Percentiles rank a stretch among this genome's conserved stretches.
Conservation (phyloP, 64 coral and sea anemone genomes). For the Orbicella faveolata region DNA sequence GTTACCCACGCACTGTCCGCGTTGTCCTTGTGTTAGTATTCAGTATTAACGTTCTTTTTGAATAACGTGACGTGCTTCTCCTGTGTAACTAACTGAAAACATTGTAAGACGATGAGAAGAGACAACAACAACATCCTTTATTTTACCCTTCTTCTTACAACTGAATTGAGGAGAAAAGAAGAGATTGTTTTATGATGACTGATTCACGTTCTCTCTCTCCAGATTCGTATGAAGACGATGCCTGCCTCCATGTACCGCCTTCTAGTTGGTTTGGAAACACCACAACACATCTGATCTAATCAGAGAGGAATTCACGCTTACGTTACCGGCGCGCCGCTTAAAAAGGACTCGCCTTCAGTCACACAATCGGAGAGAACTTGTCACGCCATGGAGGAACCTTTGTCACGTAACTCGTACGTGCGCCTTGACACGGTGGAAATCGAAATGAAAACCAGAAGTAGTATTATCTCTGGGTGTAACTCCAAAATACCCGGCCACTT, state of each 20-base stretch:
- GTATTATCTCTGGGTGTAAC: not conserved
- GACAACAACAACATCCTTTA: no score
- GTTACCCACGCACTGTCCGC: not conserved
- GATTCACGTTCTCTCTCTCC: not conserved
- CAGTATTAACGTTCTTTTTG: no score
- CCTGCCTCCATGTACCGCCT: slow-evolving; percentile 94
- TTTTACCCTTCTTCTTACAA: not conserved
- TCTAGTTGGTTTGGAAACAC: slow-evolving; percentile 85
- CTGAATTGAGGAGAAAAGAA: no score
- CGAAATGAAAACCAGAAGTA: not conserved
- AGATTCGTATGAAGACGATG: slow-evolving; percentile 99
- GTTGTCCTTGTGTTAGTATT: no score
- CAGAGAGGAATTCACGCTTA: not conserved
- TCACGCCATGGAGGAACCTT: not conserved
- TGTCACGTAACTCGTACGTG: not conserved
- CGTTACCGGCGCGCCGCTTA: not conserved
- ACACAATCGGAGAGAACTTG: not conserved
- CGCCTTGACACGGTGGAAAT: not conserved
- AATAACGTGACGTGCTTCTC: no score
- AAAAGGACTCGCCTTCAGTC: not conserved
- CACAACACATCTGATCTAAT: slow-evolving; percentile 76
- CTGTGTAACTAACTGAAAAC: no score
- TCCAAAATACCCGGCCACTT: no score
- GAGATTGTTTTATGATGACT: not conserved
- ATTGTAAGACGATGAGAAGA: no score